Evolutionary conservation across 2,113 vertebrate genomes (phyloP).

Genomic region (Dasyprocta punctata): DNA sequence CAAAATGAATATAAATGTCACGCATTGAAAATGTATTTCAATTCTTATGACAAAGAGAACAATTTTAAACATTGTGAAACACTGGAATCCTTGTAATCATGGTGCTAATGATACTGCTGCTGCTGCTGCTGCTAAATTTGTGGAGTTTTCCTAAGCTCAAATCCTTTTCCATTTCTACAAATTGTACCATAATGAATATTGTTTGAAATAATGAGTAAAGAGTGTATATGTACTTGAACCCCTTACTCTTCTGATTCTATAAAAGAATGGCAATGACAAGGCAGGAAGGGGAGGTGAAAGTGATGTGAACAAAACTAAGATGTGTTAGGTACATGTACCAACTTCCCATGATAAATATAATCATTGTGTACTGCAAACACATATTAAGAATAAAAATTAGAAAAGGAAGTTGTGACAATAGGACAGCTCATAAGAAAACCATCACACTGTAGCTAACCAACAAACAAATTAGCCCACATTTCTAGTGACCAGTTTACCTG

Average conservation of each 20-base stretch:
- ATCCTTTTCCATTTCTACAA: neutral
- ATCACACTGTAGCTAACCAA: slow-evolving; percentile 62
- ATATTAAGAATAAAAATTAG: neutral
- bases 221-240: neutral
- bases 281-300: neutral
- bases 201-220: neutral
- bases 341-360: neutral
- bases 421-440: slow-evolving; percentile 12
- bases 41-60: neutral
- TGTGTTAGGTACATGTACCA: neutral
- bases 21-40: neutral
- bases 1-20: neutral
- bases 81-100: neutral
- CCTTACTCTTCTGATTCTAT: neutral
- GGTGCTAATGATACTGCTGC: neutral
- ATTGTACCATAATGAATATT: neutral
- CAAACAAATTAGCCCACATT: neutral
- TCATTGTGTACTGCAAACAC: neutral
- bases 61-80: neutral
- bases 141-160: neutral
- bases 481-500: neutral
- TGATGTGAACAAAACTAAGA: neutral
- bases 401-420: neutral
- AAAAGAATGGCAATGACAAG: neutral
- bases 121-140: neutral